A percentile compares a stretch with the other conserved stretches of the same genome.
phyloP scores from a whole-genome alignment of 1,140 invertebrate species.

The Phenacoccus solenopsis region DNA sequence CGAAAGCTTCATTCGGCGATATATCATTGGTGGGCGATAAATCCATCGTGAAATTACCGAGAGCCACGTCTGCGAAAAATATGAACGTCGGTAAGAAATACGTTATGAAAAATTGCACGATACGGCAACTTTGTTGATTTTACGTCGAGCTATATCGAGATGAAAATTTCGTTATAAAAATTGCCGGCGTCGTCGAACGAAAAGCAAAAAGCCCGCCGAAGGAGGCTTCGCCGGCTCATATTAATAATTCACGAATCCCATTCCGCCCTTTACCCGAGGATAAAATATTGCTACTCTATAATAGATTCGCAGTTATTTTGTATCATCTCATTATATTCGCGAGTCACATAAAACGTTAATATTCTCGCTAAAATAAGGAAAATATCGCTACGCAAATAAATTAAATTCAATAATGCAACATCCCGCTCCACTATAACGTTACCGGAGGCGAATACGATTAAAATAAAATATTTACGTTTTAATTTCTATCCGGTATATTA shows the following conservation, averaged over 20 bases:
- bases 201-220: neutral
- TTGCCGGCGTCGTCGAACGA: neutral
- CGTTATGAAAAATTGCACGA: slow-evolving; percentile 23
- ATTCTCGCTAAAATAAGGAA: neutral
- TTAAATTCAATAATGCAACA: neutral
- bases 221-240: neutral
- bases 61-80: slow-evolving; percentile 45
- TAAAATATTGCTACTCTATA: neutral
- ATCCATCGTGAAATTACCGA: slow-evolving; percentile 57
- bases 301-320: neutral
- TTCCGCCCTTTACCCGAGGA: neutral
- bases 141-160: neutral
- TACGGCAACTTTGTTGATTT: neutral
- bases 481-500: neutral
- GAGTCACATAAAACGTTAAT: neutral
- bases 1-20: slow-evolving; percentile 38
- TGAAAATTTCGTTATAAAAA: neutral
- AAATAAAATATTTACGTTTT: neutral
- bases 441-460: no score
- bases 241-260: neutral
- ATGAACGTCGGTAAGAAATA: slow-evolving; percentile 20
- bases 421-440: no score
- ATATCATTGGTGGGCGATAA: slow-evolving; percentile 33
- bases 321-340: neutral
- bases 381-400: neutral